Base-by-base conservation (phyloP, 2,888 invertebrate species). In the Thumatha senex region DNA sequence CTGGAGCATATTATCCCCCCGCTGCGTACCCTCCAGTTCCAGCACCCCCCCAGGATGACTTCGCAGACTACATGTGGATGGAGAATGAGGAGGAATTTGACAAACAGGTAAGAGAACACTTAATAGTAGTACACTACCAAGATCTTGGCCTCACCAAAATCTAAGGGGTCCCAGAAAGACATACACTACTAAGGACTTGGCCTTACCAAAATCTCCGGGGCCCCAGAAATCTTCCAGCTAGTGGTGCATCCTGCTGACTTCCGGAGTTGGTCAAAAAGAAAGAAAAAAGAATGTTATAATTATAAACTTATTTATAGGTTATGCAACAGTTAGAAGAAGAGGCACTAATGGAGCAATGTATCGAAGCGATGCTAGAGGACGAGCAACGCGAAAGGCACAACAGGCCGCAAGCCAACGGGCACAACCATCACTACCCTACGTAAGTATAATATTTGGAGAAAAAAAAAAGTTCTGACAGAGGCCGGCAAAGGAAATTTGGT, bases 61-160 rank as follows among this genome's bases (percentile, higher is more conserved):
- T 97, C 80, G 95, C 96, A 0, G 97, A 98, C 74, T 97, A 97
- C 77, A 93, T 97, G 93, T 98, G 98, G 98, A 98, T 98, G 97
- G 98, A 97, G 78, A 96, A 97, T 72, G 96, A 97, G 74, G 98
- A 98, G 73, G 97, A 97, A 76, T 97, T 97, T 78, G 97, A 98
- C 74, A 96, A 96, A 83, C 96, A 96, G 93, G 97, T 96, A 82
- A 66, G 42, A 29, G n/a, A n/a, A n/a, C n/a, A n/a, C n/a, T n/a
- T n/a, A 7, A 3, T 0, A 31, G 3, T n/a, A n/a, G n/a, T n/a
- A n/a, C n/a, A n/a, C n/a, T n/a, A n/a, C n/a, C n/a, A n/a, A n/a
- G n/a, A n/a, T n/a, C n/a, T n/a, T n/a, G n/a, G n/a, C n/a, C n/a
- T n/a, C n/a, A n/a, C n/a, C n/a, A n/a, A n/a, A n/a, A n/a, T n/a